Evolutionary conservation across 2,113 vertebrate genomes (phyloP), one percentile per base, ranked within the genome.

Genomic region (Motacilla tschutschensis): DNA sequence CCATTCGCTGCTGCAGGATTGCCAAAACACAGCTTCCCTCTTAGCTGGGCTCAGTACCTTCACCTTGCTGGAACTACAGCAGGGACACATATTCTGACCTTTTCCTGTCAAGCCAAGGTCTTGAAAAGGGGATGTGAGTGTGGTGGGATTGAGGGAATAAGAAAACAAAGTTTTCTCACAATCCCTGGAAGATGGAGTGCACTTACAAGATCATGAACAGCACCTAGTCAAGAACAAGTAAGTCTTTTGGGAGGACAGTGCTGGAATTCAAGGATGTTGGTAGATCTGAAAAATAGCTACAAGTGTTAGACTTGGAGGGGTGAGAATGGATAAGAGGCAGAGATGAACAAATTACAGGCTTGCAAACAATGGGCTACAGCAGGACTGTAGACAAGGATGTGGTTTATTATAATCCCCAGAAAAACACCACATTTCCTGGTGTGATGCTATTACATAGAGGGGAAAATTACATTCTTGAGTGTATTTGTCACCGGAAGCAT

Each of bases 391-490:
- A 90, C 82, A 85, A 94, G 89, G 82, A 90, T 85, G 79, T 83
- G 70, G 82, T 80, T 71, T 89, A 62, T 59, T 66, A 89, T 77
- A 87, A 87, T 80, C 60, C 36, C 12, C 72, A 88, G 64, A 83
- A 90, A 87, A 88, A 73, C 60, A 79, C 11, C 29, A 40, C 28
- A 24, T 79, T 92, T 95, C 89, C 91, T 88, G 76, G 64, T 92
- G 82, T 18, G 53, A 89, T 89, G 64, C 22, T 80, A 67, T 74
- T 87, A 43, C 69, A 85, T 4, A 74, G 76, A 89, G 70, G 33
- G 44, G 77, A 79, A 93, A 82, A 89, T 29, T 74, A 79, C 82
- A 92, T 90, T 93, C 94, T 87, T 92, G 60, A 80, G 60, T 17
- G 57, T 76, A 70, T 66, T 54, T 88, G 84, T 93, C 93, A 95